These are phyloP conservation scores for Myrmecophaga tridactyla DNA, from an alignment of 2,113 vertebrate species.

Conservation along the genomic window DNA sequence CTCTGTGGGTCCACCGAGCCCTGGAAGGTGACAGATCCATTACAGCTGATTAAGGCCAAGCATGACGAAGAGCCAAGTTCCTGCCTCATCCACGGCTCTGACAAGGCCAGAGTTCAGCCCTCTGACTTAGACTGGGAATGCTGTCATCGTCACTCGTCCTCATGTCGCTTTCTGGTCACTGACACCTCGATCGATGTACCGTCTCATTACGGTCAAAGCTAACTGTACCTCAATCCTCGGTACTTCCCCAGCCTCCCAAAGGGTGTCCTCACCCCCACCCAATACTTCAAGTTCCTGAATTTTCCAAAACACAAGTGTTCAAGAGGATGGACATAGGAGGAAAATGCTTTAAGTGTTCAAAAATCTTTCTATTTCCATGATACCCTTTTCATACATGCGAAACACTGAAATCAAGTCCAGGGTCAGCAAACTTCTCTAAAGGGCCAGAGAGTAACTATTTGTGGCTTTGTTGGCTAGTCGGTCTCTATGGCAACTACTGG, in stretches of 20 bases:
- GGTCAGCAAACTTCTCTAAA: neutral
- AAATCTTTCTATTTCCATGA: neutral
- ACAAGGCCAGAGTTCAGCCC: neutral
- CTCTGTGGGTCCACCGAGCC: neutral
- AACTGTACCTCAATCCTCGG: neutral
- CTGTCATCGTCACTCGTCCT: neutral
- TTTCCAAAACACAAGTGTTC: neutral
- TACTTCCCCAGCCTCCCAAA: too few relatives aligned
- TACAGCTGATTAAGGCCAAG: constrained; percentile 42
- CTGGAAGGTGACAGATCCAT: constrained; percentile 54
- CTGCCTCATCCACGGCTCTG: neutral
- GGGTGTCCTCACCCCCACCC: fast-evolving
- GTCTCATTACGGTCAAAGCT: neutral
- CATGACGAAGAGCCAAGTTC: neutral
- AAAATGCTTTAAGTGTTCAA: neutral
- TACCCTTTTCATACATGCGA: neutral
- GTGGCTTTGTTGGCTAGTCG: neutral
- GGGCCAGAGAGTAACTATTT: neutral
- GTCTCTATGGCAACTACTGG: neutral
- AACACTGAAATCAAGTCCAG: neutral
- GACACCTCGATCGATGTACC: neutral
- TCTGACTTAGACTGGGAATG: neutral
- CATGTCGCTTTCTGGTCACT: neutral
- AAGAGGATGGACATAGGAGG: neutral
- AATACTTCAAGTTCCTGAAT: neutral